Conservation (phyloP, 2,888 invertebrate species). For the Xanthia togata region DNA sequence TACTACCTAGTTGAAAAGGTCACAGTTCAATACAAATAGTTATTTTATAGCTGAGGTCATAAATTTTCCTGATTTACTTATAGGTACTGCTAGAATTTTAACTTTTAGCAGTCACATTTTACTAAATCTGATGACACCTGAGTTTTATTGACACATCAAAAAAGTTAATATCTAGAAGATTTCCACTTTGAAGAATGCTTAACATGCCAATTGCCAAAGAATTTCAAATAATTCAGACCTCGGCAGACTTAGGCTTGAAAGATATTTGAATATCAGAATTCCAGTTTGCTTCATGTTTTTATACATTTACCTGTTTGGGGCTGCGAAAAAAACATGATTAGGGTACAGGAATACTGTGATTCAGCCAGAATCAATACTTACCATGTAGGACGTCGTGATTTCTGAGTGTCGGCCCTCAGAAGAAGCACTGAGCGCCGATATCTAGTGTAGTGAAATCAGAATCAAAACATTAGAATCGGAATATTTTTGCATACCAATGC, state of each 20-base stretch:
- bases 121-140: constrained; percentile 13
- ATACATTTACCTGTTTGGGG: constrained; percentile 63
- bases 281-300: constrained; percentile 31
- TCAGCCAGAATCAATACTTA: constrained; percentile 76
- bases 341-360: constrained; percentile 36
- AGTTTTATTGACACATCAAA: constrained; percentile 4
- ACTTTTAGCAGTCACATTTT: background rate
- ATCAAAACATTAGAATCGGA: constrained; percentile 85
- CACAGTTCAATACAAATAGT: constrained; percentile 30
- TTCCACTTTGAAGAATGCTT: constrained; percentile 21
- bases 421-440: constrained; percentile 75
- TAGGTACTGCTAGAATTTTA: background rate
- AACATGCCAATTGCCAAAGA: constrained; percentile 9
- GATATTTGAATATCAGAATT: constrained; percentile 12
- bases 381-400: constrained; percentile 72
- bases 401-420: constrained; percentile 72
- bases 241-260: constrained; percentile 8
- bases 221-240: constrained; percentile 13
- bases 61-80: constrained; percentile 19
- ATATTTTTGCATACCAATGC: constrained; percentile 53
- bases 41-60: constrained; percentile 21
- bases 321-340: constrained; percentile 68
- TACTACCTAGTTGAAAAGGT: constrained; percentile 43
- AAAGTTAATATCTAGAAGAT: background rate
- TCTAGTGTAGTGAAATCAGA: constrained; percentile 87